A percentile compares a stretch with the other conserved stretches of the same genome.
These are phyloP conservation scores for Aphelenchoides fujianensis DNA, from an alignment of 1,140 invertebrate species.

Conservation along the genomic window DNA sequence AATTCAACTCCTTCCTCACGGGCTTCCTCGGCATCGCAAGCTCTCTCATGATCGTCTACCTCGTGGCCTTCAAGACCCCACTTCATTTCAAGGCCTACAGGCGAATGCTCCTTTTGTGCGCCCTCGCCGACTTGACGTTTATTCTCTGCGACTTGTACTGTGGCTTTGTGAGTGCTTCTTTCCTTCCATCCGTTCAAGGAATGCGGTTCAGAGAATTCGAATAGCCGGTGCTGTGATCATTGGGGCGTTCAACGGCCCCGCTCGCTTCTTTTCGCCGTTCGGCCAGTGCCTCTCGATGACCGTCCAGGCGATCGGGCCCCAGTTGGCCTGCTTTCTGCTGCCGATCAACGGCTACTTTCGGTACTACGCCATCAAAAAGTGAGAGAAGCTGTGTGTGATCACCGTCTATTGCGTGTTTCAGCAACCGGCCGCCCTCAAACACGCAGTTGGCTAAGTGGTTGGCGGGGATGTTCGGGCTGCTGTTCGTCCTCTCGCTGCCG, in stretches of 20 bases:
- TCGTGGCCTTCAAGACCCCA: not conserved
- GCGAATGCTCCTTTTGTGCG: not conserved
- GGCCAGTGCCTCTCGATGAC: not conserved
- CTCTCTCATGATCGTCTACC: not conserved
- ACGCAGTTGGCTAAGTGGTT: not conserved
- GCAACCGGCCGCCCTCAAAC: not conserved
- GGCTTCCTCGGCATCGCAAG: not conserved
- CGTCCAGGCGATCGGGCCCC: not conserved
- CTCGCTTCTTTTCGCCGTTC: not conserved
- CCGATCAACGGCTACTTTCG: not conserved
- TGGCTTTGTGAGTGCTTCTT: not conserved
- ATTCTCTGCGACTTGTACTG: not conserved
- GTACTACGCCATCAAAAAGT: not conserved
- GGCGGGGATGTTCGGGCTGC: not conserved
- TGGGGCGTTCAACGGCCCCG: not conserved
- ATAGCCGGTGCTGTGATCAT: not conserved
- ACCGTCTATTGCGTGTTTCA: not conserved
- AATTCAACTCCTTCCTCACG: not conserved
- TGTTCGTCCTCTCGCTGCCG: not conserved
- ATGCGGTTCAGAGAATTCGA: not conserved
- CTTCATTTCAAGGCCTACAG: not conserved
- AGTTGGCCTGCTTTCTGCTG: not conserved
- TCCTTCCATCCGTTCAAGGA: not conserved
- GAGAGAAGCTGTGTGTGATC: not conserved
- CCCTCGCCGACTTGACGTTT: not conserved